A percentile compares a stretch with the other conserved stretches of the same genome.
Conservation (phyloP, 2,113 vertebrate genomes). For the Mirounga angustirostris region DNA sequence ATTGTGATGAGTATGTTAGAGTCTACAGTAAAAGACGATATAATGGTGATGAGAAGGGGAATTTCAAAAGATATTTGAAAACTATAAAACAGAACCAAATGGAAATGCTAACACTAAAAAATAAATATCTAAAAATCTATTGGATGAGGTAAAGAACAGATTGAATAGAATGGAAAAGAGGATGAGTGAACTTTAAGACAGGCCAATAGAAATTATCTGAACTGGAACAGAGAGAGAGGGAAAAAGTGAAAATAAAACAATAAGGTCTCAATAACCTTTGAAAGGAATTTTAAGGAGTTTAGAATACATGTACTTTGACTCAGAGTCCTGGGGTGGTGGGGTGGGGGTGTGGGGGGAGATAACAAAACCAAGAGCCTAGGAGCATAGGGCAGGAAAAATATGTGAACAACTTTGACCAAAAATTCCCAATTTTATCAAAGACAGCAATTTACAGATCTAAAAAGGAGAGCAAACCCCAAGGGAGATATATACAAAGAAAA, state of each 20-base stretch:
- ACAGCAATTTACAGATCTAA: background rate
- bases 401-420: background rate
- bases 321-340: background rate
- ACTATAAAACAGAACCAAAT: background rate
- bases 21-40: background rate
- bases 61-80: constrained; percentile 29
- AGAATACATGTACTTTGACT: constrained; percentile 11
- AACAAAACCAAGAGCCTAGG: background rate
- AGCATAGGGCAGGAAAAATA: background rate
- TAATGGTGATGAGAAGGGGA: background rate
- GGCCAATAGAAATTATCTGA: background rate
- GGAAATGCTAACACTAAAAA: background rate
- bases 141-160: background rate
- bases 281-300: constrained; percentile 1
- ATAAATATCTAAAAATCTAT: background rate
- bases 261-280: background rate
- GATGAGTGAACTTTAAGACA: background rate
- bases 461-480: background rate
- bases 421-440: constrained; percentile 6
- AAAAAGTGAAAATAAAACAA: background rate
- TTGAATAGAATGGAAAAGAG: background rate
- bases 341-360: background rate
- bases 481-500: constrained; percentile 18
- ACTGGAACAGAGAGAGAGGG: background rate
- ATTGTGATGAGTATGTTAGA: background rate